A percentile compares a stretch with the other conserved stretches of the same genome.
These are phyloP conservation scores for Lysandra bellargus DNA, from an alignment of 2,888 invertebrate species.

Conservation along the genomic window DNA sequence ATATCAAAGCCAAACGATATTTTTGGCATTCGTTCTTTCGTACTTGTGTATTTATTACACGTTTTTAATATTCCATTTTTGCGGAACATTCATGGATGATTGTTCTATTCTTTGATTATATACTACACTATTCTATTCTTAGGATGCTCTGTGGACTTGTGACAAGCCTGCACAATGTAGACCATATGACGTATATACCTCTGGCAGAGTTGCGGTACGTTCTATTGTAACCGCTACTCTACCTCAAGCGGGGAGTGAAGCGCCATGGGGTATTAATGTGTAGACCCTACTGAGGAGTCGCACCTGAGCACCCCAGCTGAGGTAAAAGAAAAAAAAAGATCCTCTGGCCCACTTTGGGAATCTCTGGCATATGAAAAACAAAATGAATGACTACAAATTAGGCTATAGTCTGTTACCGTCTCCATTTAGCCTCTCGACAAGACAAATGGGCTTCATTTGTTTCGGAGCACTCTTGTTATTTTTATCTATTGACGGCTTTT, in stretches of 20 bases:
- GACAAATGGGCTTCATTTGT: conserved; percentile 7
- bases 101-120: neutral
- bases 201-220: too few relatives aligned
- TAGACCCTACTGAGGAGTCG: too few relatives aligned
- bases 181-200: too few relatives aligned
- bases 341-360: neutral
- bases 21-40: neutral
- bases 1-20: neutral
- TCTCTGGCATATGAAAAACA: neutral
- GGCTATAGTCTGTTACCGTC: neutral
- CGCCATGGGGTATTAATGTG: too few relatives aligned
- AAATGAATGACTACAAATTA: neutral
- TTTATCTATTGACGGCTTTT: neutral
- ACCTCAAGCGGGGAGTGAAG: too few relatives aligned
- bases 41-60: neutral
- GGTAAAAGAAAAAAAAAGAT: too few relatives aligned
- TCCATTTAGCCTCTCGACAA: neutral
- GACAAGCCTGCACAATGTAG: too few relatives aligned
- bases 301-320: too few relatives aligned
- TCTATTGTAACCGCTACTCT: too few relatives aligned
- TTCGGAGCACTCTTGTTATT: neutral
- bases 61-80: neutral
- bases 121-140: too few relatives aligned
- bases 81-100: neutral
- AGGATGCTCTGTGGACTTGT: too few relatives aligned